A percentile compares a stretch with the other conserved stretches of the same genome.
Evolutionary conservation across 2,113 vertebrate genomes (phyloP).

Genomic region (Oncorhynchus keta): DNA sequence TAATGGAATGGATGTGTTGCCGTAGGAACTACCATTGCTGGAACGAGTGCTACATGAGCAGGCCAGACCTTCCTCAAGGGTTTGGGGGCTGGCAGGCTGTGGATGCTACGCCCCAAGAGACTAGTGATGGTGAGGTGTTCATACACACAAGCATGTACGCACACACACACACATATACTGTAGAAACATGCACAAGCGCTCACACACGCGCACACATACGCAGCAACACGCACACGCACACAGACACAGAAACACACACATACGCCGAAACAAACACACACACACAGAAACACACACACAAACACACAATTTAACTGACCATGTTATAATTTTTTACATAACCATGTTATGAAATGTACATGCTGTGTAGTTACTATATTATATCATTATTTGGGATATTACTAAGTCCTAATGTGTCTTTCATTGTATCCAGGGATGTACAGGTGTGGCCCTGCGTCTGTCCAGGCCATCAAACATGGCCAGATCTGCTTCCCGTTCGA

Average conservation of each 20-base stretch:
- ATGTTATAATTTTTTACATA: not conserved
- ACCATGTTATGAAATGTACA: not conserved
- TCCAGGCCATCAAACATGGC: slow-evolving; percentile 92
- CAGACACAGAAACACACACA: not conserved
- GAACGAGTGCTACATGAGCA: slow-evolving; percentile 95
- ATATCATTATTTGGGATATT: too few species aligned
- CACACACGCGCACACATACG: not conserved
- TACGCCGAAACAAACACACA: not conserved
- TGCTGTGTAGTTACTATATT: too few species aligned
- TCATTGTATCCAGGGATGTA: slow-evolving; percentile 82
- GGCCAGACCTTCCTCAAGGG: slow-evolving; percentile 88
- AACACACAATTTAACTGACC: not conserved
- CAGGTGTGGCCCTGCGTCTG: slow-evolving; percentile 92
- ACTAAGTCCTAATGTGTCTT: not conserved
- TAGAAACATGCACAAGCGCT: not conserved
- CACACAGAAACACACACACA: not conserved
- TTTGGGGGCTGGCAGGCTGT: slow-evolving; percentile 97
- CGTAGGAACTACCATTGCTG: slow-evolving; percentile 97
- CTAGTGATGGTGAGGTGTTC: slow-evolving; percentile 84
- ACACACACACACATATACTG: not conserved
- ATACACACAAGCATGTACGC: not conserved
- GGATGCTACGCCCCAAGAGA: slow-evolving; percentile 96
- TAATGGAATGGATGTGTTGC: slow-evolving; percentile 4
- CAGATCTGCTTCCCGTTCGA: slow-evolving; percentile 90
- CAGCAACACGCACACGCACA: not conserved